Conservation (phyloP, 1,140 invertebrate genomes). For the Trinorchestia longiramus region DNA sequence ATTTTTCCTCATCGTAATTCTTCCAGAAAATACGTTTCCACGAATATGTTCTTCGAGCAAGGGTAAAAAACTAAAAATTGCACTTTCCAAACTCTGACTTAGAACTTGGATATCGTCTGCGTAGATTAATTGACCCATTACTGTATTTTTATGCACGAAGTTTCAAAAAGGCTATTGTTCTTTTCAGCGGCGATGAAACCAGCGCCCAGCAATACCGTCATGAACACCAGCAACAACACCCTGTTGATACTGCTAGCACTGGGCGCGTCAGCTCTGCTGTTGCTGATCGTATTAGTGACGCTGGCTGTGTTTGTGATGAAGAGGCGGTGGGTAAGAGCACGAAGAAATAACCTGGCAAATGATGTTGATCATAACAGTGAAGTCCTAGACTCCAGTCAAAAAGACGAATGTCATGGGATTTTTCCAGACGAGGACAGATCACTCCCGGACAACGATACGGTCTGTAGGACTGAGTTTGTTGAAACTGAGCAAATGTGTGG, state of each 20-base stretch:
- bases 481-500: too few relatives aligned
- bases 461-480: too few relatives aligned
- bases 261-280: neutral
- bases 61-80: too few relatives aligned
- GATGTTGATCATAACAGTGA: conserved; percentile 26
- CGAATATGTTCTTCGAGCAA: too few relatives aligned
- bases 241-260: neutral
- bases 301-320: neutral
- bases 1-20: too few relatives aligned
- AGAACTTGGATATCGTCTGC: too few relatives aligned
- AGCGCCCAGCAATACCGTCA: neutral
- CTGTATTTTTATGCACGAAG: too few relatives aligned
- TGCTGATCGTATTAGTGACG: neutral
- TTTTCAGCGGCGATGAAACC: conserved; percentile 9
- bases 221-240: neutral
- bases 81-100: too few relatives aligned
- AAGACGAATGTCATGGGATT: neutral
- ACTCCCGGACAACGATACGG: too few relatives aligned
- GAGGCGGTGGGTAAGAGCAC: neutral
- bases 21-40: too few relatives aligned
- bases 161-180: neutral
- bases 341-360: neutral
- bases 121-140: too few relatives aligned
- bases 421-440: too few relatives aligned
- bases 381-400: neutral